Percentiles rank a stretch among this genome's conserved stretches.
phyloP scores from a whole-genome alignment of 2,888 invertebrate species.

The Cheiracanthium punctorium region DNA sequence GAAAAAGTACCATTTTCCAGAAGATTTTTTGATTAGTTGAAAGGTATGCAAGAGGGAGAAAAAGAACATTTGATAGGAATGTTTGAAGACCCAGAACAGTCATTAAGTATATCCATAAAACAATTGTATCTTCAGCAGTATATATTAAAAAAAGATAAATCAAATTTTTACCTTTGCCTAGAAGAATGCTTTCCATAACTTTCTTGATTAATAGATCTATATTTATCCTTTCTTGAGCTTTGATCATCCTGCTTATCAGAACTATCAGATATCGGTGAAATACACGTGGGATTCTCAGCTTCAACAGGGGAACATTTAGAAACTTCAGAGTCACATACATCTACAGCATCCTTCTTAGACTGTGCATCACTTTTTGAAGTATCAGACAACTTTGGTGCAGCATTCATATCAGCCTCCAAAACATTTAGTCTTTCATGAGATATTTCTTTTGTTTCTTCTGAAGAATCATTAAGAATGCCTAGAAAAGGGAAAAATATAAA shows the following conservation, averaged over 20 bases:
- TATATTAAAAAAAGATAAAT: no score
- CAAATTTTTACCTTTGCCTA: constrained; percentile 59
- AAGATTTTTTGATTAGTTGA: no score
- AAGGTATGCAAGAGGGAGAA: no score
- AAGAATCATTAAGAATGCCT: constrained; percentile 39
- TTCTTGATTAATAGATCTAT: constrained; percentile 38
- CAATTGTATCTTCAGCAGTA: no score
- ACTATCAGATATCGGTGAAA: constrained; percentile 23
- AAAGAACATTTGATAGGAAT: no score
- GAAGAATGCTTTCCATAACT: constrained; percentile 22
- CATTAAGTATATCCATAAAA: no score
- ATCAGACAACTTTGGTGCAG: not conserved
- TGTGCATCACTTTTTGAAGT: not conserved
- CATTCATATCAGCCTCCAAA: not conserved
- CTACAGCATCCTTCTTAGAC: not conserved
- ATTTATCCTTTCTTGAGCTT: constrained; percentile 26
- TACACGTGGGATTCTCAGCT: not conserved
- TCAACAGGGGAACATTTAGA: not conserved
- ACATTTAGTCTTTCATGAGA: constrained; percentile 19
- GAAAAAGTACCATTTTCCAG: no score
- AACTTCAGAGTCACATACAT: not conserved
- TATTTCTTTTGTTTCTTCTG: constrained; percentile 1
- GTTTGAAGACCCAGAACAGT: no score
- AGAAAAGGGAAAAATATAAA: no score
- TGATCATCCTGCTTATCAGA: constrained; percentile 47